Evolutionary conservation across 2,888 invertebrate species (phyloP).

Genomic region (Chironomus tentans): DNA sequence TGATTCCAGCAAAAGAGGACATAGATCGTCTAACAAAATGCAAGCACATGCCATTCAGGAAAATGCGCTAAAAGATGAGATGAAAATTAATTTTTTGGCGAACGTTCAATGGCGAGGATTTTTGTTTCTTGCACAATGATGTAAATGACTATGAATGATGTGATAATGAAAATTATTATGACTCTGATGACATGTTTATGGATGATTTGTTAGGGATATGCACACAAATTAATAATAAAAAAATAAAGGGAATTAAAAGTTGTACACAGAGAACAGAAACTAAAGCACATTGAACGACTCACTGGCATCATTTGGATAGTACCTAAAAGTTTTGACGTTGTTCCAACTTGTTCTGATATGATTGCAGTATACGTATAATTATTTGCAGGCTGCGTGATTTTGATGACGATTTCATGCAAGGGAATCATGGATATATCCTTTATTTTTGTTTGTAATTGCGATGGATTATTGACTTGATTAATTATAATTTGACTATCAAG

Average conservation of each 20-base stretch:
- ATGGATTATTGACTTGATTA: too few relatives aligned
- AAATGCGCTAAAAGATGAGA: not conserved
- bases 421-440: slow-evolving; percentile 13
- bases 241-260: not conserved
- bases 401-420: slow-evolving; percentile 25
- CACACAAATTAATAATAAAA: too few relatives aligned
- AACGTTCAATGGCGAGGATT: not conserved
- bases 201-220: too few relatives aligned
- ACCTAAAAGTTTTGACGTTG: slow-evolving; percentile 19
- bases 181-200: not conserved
- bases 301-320: not conserved
- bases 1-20: too few relatives aligned
- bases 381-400: slow-evolving; percentile 13
- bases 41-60: too few relatives aligned
- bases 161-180: not conserved
- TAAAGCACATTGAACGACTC: not conserved
- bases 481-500: too few relatives aligned
- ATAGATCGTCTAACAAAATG: too few relatives aligned
- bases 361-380: slow-evolving; percentile 17
- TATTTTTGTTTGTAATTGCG: not conserved
- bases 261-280: not conserved
- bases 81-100: slow-evolving; percentile 6
- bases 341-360: not conserved
- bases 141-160: too few relatives aligned
- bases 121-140: not conserved